Conservation (phyloP, 1,140 invertebrate species). For the Drosophila bipectinata region DNA sequence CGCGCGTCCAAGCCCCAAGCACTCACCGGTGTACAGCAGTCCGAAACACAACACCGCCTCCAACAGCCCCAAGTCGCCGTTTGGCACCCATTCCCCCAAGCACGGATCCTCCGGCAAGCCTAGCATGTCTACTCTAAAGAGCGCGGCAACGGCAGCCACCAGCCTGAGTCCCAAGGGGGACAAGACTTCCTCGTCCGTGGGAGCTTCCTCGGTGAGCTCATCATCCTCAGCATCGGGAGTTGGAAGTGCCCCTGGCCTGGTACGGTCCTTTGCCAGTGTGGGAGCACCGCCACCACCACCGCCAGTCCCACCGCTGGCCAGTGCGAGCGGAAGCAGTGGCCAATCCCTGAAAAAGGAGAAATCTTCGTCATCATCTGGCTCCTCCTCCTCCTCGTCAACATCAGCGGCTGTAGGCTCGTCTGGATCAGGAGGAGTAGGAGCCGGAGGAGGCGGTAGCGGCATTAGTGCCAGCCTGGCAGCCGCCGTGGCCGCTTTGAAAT, state of each 20-base stretch:
- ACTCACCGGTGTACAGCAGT: conserved; percentile 91
- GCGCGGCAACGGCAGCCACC: conserved; percentile 85
- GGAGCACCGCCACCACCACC: conserved; percentile 42
- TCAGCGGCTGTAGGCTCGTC: conserved; percentile 17
- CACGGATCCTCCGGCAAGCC: conserved; percentile 92
- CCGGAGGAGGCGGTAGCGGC: not conserved
- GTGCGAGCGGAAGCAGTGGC: conserved; percentile 10
- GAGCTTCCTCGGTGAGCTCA: conserved; percentile 19
- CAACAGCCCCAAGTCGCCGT: conserved; percentile 87
- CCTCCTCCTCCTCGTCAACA: conserved; percentile 26
- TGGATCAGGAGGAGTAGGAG: not conserved
- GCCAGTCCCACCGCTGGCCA: conserved; percentile 60
- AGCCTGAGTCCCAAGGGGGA: conserved; percentile 83
- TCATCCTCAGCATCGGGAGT: conserved; percentile 15
- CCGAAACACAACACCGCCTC: conserved; percentile 87
- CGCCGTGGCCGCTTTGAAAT: conserved; percentile 60
- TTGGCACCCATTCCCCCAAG: conserved; percentile 89
- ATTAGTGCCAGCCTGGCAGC: conserved; percentile 51
- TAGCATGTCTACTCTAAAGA: conserved; percentile 94
- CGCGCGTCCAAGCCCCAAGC: conserved; percentile 89
- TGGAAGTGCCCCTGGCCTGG: conserved; percentile 42
- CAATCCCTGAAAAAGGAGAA: conserved; percentile 42
- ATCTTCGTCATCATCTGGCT: conserved; percentile 16
- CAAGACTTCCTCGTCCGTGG: conserved; percentile 64
- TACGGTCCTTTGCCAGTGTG: conserved; percentile 57